These are phyloP conservation scores for Ctenodactylus gundi DNA, from an alignment of 2,113 vertebrate species.

Conservation along the genomic window DNA sequence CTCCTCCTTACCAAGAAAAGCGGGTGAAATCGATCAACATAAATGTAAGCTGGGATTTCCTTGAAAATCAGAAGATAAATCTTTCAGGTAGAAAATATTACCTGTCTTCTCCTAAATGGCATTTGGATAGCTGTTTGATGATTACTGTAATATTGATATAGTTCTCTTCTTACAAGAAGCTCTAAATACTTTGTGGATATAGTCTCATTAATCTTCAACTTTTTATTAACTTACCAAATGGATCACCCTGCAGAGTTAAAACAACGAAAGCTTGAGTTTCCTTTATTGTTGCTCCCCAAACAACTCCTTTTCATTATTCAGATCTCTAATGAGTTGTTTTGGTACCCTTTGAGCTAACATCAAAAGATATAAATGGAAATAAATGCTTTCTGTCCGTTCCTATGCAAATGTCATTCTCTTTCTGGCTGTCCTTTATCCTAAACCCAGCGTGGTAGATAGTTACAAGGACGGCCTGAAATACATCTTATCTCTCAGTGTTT, in stretches of 20 bases:
- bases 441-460: not conserved
- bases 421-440: not conserved
- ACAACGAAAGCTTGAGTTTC: constrained; percentile 21
- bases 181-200: constrained; percentile 43
- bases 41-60: not conserved
- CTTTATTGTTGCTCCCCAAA: not conserved
- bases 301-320: constrained; percentile 40
- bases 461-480: not conserved
- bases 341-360: constrained; percentile 16
- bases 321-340: not conserved
- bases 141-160: constrained; percentile 37
- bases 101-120: constrained; percentile 4
- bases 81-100: constrained; percentile 24
- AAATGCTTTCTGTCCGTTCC: constrained; percentile 5
- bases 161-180: constrained; percentile 23
- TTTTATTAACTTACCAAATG: constrained; percentile 51
- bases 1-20: not conserved
- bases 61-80: not conserved
- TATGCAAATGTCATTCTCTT: not conserved
- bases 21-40: not conserved
- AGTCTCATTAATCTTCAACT: constrained; percentile 48
- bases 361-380: constrained; percentile 14
- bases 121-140: constrained; percentile 40
- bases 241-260: constrained; percentile 25
- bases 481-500: not conserved